These are phyloP conservation scores for Hoplias malabaricus DNA, from an alignment of 2,113 vertebrate genomes.

Conservation along the genomic window DNA sequence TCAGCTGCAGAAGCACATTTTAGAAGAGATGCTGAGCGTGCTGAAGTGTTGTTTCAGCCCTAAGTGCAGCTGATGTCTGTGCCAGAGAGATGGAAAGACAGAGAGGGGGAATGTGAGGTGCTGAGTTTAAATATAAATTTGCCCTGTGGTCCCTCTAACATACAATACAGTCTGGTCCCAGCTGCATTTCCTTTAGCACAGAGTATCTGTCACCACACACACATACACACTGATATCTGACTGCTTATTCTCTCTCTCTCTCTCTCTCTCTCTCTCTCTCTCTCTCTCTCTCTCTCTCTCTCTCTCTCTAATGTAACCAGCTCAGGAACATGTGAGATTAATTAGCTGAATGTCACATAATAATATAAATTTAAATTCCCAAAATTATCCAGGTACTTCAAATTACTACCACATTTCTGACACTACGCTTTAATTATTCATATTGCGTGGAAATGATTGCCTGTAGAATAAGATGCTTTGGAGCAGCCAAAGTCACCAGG, in stretches of 20 bases:
- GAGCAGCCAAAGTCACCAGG: no score
- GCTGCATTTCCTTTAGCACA: conserved; percentile 35
- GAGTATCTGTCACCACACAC: conserved; percentile 7
- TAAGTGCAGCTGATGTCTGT: conserved; percentile 12
- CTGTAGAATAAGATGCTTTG: no score
- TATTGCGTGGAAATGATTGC: no score
- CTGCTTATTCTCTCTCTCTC: background rate
- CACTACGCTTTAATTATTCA: no score
- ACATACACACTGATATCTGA: background rate
- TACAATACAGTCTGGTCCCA: conserved; percentile 28
- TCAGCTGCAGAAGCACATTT: background rate
- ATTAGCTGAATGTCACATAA: no score
- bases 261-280: background rate
- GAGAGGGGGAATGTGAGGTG: conserved; percentile 4
- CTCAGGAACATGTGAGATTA: no score
- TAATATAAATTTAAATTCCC: no score
- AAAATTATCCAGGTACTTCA: no score
- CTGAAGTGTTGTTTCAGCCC: background rate
- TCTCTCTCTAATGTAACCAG: background rate
- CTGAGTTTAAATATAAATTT: conserved; percentile 34
- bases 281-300: background rate
- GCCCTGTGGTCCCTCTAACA: conserved; percentile 20
- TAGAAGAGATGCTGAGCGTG: background rate
- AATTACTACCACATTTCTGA: no score
- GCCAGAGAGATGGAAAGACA: background rate